Evolutionary conservation across 2,888 invertebrate species (phyloP).

Genomic region (Epinotia brunnichana): DNA sequence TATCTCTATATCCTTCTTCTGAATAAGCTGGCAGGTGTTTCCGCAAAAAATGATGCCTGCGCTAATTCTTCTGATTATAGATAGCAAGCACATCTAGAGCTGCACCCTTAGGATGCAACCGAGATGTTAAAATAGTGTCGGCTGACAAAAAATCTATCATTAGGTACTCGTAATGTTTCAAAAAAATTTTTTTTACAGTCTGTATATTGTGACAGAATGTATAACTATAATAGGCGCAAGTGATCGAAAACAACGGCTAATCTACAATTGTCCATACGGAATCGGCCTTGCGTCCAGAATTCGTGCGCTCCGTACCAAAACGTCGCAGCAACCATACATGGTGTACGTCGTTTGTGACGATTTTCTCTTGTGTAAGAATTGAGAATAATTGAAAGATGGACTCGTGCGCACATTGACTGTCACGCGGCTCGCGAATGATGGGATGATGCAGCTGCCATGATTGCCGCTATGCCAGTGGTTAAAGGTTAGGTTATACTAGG

Average conservation of each 20-base stretch:
- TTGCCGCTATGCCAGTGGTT: conserved; percentile 48
- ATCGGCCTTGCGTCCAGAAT: conserved; percentile 43
- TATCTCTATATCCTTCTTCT: too few relatives aligned
- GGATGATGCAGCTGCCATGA: conserved; percentile 56
- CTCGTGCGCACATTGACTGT: conserved; percentile 67
- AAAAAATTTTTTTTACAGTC: neutral
- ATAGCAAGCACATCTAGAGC: too few relatives aligned
- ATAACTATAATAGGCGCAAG: conserved; percentile 9
- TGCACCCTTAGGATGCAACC: too few relatives aligned
- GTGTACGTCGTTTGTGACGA: neutral
- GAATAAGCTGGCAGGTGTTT: neutral
- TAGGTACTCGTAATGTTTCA: too few relatives aligned
- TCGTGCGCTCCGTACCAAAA: neutral
- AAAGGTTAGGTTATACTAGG: conserved; percentile 47
- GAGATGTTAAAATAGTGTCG: too few relatives aligned
- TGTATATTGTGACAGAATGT: neutral
- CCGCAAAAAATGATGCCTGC: neutral
- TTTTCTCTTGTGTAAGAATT: conserved; percentile 47
- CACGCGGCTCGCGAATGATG: conserved; percentile 67
- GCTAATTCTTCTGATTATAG: too few relatives aligned
- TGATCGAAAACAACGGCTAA: conserved; percentile 32
- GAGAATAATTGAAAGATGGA: conserved; percentile 75
- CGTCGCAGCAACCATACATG: neutral
- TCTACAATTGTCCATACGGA: conserved; percentile 37
- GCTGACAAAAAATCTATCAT: too few relatives aligned